Conservation (phyloP, 2,797 vertebrate species). For the Vespertilio murinus region DNA sequence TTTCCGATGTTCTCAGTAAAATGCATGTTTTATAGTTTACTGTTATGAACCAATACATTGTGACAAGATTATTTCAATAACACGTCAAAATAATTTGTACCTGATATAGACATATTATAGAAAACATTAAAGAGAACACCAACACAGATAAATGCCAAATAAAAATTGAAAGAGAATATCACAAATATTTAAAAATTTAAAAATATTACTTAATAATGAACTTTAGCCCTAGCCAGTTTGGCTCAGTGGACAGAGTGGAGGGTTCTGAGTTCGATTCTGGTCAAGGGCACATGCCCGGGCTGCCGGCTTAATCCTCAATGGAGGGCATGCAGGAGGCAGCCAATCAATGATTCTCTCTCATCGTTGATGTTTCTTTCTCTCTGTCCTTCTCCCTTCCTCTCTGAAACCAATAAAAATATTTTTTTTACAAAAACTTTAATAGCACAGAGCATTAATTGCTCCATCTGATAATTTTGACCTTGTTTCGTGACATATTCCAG, state of each 20-base stretch:
- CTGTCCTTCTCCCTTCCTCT: too few relatives aligned
- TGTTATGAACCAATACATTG: background rate
- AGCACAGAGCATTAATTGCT: background rate
- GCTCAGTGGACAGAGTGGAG: too few relatives aligned
- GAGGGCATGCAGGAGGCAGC: too few relatives aligned
- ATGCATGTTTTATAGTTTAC: background rate
- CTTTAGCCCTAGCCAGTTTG: too few relatives aligned
- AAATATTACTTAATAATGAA: background rate
- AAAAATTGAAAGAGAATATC: background rate
- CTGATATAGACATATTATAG: background rate
- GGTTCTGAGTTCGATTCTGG: too few relatives aligned
- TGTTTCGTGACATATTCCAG: background rate
- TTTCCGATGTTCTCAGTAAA: background rate
- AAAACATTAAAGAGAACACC: background rate
- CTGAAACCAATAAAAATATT: too few relatives aligned
- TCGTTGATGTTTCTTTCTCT: too few relatives aligned
- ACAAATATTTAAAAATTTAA: slow-evolving; percentile 15
- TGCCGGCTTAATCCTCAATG: too few relatives aligned
- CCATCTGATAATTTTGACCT: background rate
- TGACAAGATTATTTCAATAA: slow-evolving; percentile 4
- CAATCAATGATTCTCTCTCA: too few relatives aligned
- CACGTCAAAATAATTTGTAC: background rate
- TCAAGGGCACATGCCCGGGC: too few relatives aligned
- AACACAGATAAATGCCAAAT: background rate
- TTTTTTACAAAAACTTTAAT: slow-evolving; percentile 12